phyloP scores from a whole-genome alignment of 2,888 invertebrate genomes.

The Amphipoea lucens region DNA sequence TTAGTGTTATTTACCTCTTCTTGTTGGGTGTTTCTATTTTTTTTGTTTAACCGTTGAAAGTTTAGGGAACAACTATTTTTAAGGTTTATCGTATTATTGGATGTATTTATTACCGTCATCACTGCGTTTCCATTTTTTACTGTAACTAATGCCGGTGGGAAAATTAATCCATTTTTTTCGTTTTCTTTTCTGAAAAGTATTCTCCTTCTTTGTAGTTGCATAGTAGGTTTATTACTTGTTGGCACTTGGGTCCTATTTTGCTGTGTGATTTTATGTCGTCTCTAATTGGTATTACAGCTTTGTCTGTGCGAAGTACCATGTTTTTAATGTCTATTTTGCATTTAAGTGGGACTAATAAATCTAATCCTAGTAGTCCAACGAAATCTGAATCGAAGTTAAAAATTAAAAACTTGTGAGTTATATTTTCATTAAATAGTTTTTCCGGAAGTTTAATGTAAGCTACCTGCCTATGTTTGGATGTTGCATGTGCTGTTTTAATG shows the following conservation, averaged over 20 bases:
- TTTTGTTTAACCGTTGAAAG: conserved; percentile 3
- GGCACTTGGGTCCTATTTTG: conserved; percentile 45
- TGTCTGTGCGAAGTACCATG: conserved; percentile 50
- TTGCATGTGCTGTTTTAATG: conserved; percentile 77
- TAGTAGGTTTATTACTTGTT: conserved; percentile 57
- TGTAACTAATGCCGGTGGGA: conserved; percentile 50
- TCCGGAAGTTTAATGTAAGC: conserved; percentile 45
- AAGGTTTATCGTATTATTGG: conserved; percentile 34
- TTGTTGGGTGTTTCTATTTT: neutral
- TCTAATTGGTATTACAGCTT: conserved; percentile 51
- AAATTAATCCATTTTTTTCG: conserved; percentile 46
- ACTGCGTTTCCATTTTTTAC: conserved; percentile 49
- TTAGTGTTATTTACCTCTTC: no score
- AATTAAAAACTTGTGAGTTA: conserved; percentile 65
- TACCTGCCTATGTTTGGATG: conserved; percentile 67
- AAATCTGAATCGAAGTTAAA: conserved; percentile 67
- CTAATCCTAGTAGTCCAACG: conserved; percentile 64
- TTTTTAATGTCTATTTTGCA: conserved; percentile 66
- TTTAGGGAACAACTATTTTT: conserved; percentile 44
- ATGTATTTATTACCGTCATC: conserved; percentile 9
- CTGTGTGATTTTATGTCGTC: conserved; percentile 56
- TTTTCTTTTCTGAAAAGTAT: conserved; percentile 42
- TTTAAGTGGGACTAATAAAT: conserved; percentile 49
- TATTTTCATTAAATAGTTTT: conserved; percentile 56
- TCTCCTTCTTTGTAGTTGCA: conserved; percentile 58